These are phyloP conservation scores for Pluvialis apricaria DNA, from an alignment of 2,113 vertebrate species.

Conservation along the genomic window DNA sequence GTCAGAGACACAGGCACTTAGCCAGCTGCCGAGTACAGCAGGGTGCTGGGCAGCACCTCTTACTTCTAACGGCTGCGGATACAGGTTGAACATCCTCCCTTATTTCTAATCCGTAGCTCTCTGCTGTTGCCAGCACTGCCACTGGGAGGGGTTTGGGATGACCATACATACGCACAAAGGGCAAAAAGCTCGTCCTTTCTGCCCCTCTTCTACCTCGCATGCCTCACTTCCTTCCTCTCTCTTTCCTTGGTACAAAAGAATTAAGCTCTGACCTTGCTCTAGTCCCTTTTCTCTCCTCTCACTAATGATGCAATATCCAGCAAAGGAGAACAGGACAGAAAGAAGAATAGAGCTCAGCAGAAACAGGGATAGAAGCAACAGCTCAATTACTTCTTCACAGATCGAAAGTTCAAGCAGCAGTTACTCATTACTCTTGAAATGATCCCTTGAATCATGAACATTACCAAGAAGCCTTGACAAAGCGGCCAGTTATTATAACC, in stretches of 20 bases:
- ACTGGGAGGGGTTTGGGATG: not conserved
- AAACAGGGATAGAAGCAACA: not conserved
- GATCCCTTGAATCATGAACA: not conserved
- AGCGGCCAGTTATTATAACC: not conserved
- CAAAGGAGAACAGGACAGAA: not conserved
- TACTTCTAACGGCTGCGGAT: fast-evolving
- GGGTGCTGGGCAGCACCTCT: not conserved
- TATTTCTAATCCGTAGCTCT: fast-evolving
- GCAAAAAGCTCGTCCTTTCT: not conserved
- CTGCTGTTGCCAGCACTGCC: not conserved
- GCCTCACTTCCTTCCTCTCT: not conserved
- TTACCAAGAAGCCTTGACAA: not conserved
- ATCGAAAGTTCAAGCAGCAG: not conserved
- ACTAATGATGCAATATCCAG: not conserved
- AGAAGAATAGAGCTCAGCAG: not conserved
- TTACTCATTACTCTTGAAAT: not conserved
- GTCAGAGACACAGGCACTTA: not conserved
- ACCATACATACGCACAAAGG: fast-evolving
- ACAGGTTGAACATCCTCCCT: not conserved
- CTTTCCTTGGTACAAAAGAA: not conserved
- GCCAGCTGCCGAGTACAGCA: not conserved
- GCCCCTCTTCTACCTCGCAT: not conserved
- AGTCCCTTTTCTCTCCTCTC: not conserved
- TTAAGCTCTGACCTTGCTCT: not conserved
- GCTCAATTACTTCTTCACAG: not conserved